A percentile compares a stretch with the other conserved stretches of the same genome.
Evolutionary conservation across 2,888 invertebrate species (phyloP).

Genomic region (Tridacna crocea): DNA sequence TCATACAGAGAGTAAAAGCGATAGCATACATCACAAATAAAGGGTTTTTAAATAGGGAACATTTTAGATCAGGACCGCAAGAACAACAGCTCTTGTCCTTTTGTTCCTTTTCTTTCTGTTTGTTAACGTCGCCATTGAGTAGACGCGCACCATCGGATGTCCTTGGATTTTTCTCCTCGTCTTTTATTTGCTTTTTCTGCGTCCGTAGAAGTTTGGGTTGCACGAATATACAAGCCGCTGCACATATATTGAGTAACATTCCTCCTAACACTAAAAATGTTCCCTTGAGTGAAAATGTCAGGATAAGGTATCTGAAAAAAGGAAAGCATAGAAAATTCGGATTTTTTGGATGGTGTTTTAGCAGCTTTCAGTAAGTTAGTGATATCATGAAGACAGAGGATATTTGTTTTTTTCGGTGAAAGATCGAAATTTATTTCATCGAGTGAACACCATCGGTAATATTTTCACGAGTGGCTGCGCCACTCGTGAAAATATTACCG

Average conservation of each 20-base stretch:
- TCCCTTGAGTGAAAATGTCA: slow-evolving; percentile 49
- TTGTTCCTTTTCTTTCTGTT: not conserved
- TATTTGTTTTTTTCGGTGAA: too few relatives aligned
- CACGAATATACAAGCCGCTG: slow-evolving; percentile 46
- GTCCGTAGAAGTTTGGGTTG: slow-evolving; percentile 53
- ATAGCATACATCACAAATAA: slow-evolving; percentile 89
- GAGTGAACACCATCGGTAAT: too few relatives aligned
- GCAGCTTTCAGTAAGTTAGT: too few relatives aligned
- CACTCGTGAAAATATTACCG: too few relatives aligned
- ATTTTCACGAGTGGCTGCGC: too few relatives aligned
- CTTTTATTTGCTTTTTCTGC: slow-evolving; percentile 22
- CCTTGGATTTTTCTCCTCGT: slow-evolving; percentile 22
- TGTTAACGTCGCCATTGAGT: slow-evolving; percentile 29
- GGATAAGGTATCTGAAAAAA: slow-evolving; percentile 50
- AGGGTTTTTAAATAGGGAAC: slow-evolving; percentile 57
- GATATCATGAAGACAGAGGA: too few relatives aligned
- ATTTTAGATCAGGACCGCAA: slow-evolving; percentile 34
- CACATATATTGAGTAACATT: slow-evolving; percentile 50
- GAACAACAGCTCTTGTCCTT: slow-evolving; percentile 13
- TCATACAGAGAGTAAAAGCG: slow-evolving; percentile 91
- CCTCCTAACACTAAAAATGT: slow-evolving; percentile 57
- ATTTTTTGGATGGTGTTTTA: too few relatives aligned
- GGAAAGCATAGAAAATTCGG: too few relatives aligned
- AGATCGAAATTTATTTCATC: too few relatives aligned
- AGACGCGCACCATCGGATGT: slow-evolving; percentile 10